These are phyloP conservation scores for Simalia tracyae DNA, from an alignment of 2,797 vertebrate species.

Conservation along the genomic window DNA sequence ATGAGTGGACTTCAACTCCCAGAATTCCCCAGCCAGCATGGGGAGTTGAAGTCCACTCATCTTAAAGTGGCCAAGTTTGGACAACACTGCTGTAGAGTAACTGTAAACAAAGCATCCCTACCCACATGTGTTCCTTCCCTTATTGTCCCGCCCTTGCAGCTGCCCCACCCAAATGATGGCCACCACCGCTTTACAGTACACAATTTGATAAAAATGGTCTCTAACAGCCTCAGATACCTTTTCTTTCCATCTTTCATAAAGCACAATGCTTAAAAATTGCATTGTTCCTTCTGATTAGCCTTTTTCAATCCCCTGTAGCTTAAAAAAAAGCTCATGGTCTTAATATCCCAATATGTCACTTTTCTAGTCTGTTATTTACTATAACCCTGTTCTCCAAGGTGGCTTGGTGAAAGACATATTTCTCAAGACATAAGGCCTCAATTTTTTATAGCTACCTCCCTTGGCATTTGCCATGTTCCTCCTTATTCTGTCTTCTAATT, in stretches of 20 bases:
- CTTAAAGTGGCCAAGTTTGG: too few species aligned
- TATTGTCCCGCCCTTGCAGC: not conserved
- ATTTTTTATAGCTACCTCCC: not conserved
- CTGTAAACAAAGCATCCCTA: not conserved
- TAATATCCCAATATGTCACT: not conserved
- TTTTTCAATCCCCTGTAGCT: not conserved
- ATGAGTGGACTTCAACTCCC: too few species aligned
- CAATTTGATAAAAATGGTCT: not conserved
- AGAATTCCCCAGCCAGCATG: too few species aligned
- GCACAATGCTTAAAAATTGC: not conserved
- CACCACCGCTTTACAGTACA: not conserved
- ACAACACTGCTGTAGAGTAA: not conserved
- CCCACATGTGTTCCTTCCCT: not conserved
- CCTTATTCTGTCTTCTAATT: not conserved
- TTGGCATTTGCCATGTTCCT: not conserved
- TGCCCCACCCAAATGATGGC: not conserved
- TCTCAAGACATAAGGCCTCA: not conserved
- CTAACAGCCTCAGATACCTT: not conserved
- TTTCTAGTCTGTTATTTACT: not conserved
- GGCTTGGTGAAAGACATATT: not conserved
- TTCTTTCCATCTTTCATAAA: not conserved
- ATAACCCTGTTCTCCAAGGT: not conserved
- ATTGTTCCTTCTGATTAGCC: not conserved
- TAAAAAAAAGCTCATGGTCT: not conserved
- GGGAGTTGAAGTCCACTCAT: too few species aligned